phyloP scores from a whole-genome alignment of 2,888 invertebrate genomes.

The Coelopa pilipes region DNA sequence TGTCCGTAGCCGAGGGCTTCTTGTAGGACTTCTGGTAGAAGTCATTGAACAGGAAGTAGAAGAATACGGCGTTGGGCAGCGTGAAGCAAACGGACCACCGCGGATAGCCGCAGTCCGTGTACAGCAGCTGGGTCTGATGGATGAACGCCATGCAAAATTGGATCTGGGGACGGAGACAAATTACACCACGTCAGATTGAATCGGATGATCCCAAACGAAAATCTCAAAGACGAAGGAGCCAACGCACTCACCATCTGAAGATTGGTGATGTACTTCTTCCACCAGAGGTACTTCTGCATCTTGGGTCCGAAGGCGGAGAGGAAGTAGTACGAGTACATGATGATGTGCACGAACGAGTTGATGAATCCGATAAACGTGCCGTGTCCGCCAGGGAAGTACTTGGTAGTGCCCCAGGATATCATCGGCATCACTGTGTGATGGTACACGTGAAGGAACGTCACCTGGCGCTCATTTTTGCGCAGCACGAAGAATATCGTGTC shows the following conservation, averaged over 20 bases:
- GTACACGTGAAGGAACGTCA: constrained; percentile 90
- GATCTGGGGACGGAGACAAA: constrained; percentile 69
- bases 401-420: constrained; percentile 92
- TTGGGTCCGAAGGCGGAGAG: constrained; percentile 88
- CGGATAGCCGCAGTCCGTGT: constrained; percentile 91
- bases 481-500: constrained; percentile 95
- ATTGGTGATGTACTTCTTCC: constrained; percentile 92
- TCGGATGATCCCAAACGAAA: background rate
- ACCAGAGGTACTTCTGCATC: constrained; percentile 89
- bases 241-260: constrained; percentile 81
- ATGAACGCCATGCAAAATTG: constrained; percentile 91
- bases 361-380: constrained; percentile 86
- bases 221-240: background rate
- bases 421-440: constrained; percentile 96
- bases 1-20: constrained; percentile 56
- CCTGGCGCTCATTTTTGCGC: constrained; percentile 89
- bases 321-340: constrained; percentile 95
- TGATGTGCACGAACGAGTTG: constrained; percentile 93
- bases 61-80: constrained; percentile 90
- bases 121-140: constrained; percentile 85
- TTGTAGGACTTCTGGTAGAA: constrained; percentile 87
- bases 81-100: constrained; percentile 84
- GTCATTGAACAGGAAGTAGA: constrained; percentile 90
- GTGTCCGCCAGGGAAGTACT: constrained; percentile 88
- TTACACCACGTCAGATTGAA: background rate